Evolutionary conservation across 2,797 vertebrate species (phyloP).

Genomic region (Typhlichthys eigenmanni): DNA sequence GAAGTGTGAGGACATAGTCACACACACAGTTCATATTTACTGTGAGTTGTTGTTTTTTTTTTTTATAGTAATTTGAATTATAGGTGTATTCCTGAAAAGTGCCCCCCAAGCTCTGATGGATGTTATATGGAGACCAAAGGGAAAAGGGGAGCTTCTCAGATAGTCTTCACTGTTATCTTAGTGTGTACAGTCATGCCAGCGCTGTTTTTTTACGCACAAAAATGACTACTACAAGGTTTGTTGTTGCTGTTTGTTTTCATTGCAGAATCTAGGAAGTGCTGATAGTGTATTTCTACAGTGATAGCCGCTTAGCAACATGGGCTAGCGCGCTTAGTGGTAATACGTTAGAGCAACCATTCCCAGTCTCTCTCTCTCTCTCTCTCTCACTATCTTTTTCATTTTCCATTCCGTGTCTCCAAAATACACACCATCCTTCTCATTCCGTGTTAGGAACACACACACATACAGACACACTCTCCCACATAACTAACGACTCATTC

Average conservation of each 20-base stretch:
- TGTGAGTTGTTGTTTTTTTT: constrained; percentile 38
- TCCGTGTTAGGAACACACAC: constrained; percentile 16
- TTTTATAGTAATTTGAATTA: constrained; percentile 41
- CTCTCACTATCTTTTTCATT: not conserved
- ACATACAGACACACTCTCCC: constrained; percentile 11
- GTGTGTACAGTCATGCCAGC: constrained; percentile 25
- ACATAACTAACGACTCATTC: constrained; percentile 18
- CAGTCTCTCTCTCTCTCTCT: not conserved
- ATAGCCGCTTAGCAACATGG: constrained; percentile 42
- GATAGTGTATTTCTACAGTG: constrained; percentile 62
- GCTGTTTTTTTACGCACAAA: constrained; percentile 41
- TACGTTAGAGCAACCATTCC: constrained; percentile 20
- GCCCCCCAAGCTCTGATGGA: constrained; percentile 41
- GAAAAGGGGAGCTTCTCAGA: constrained; percentile 50
- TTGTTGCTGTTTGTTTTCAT: constrained; percentile 19
- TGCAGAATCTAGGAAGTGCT: constrained; percentile 40
- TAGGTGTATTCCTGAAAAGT: constrained; percentile 44
- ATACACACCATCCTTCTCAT: not conserved
- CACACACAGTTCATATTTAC: constrained; percentile 32
- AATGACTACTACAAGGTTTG: constrained; percentile 44
- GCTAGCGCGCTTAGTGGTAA: constrained; percentile 54
- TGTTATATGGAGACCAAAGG: constrained; percentile 53
- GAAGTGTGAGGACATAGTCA: constrained; percentile 25
- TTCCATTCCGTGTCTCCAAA: not conserved
- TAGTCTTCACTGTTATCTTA: constrained; percentile 53